Evolutionary conservation across 2,113 vertebrate genomes (phyloP).

Genomic region (Ciconia maguari): DNA sequence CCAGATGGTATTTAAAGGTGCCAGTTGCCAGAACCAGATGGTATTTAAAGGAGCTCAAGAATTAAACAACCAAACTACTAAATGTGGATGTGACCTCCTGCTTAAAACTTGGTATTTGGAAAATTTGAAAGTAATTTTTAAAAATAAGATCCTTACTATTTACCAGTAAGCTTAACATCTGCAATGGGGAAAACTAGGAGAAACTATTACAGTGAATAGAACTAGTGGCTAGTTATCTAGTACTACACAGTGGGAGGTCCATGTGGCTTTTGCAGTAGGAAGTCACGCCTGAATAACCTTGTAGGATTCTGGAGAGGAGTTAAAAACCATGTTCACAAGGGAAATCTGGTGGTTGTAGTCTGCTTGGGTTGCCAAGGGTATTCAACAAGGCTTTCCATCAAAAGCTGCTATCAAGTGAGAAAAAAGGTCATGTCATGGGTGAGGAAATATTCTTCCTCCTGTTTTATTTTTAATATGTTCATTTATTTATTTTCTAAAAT

Average conservation of each 20-base stretch:
- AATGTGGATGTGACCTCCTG: neutral
- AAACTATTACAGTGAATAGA: neutral
- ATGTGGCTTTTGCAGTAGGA: neutral
- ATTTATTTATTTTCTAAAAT: neutral
- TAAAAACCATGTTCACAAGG: neutral
- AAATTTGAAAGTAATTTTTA: neutral
- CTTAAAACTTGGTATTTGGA: neutral
- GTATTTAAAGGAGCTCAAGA: neutral
- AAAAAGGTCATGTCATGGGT: neutral
- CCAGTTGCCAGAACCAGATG: neutral
- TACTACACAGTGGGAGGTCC: neutral
- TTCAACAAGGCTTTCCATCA: neutral
- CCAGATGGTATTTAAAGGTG: neutral
- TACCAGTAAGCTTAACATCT: neutral
- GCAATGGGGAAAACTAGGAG: neutral
- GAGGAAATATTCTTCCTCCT: neutral
- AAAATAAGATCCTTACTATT: neutral
- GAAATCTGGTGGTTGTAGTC: neutral
- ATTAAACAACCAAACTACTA: neutral
- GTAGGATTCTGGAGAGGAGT: neutral
- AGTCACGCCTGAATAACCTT: neutral
- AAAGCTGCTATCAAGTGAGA: neutral
- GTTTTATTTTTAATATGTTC: neutral
- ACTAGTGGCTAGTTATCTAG: neutral
- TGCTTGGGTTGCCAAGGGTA: neutral